phyloP scores from a whole-genome alignment of 2,797 vertebrate genomes.

The Potorous gilbertii region DNA sequence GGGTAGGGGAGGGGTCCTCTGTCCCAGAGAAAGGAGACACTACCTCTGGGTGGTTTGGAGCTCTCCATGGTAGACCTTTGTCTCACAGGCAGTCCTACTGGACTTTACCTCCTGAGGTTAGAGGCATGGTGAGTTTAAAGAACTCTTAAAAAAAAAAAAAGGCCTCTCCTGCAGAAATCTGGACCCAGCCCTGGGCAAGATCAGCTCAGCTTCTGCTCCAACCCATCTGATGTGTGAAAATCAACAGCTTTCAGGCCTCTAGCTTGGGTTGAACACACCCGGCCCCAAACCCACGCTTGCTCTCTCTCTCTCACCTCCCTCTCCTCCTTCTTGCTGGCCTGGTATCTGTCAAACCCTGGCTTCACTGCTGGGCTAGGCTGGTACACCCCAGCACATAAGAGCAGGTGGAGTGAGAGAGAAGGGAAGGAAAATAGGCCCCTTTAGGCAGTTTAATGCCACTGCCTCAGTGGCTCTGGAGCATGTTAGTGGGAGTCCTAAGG shows the following conservation, averaged over 20 bases:
- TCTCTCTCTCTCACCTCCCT: slow-evolving; percentile 7
- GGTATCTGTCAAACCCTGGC: neutral
- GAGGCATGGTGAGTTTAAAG: neutral
- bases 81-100: fast-evolving
- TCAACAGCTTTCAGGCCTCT: slow-evolving; percentile 68
- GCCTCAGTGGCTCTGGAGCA: neutral
- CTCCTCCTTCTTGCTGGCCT: neutral
- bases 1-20: neutral
- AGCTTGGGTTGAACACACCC: slow-evolving; percentile 44
- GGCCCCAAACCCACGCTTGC: slow-evolving; percentile 36
- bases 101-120: neutral
- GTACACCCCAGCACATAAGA: neutral
- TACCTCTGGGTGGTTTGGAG: neutral
- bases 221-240: slow-evolving; percentile 72
- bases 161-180: slow-evolving; percentile 24
- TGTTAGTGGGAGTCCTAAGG: neutral
- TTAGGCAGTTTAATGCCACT: neutral
- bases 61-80: neutral
- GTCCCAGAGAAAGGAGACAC: neutral
- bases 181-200: slow-evolving; percentile 41
- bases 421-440: fast-evolving
- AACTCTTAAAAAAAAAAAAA: neutral
- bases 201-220: slow-evolving; percentile 59
- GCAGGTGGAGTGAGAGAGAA: neutral
- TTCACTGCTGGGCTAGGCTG: neutral